Evolutionary conservation across 2,113 vertebrate genomes (phyloP).

Genomic region (Emydocephalus ijimae): DNA sequence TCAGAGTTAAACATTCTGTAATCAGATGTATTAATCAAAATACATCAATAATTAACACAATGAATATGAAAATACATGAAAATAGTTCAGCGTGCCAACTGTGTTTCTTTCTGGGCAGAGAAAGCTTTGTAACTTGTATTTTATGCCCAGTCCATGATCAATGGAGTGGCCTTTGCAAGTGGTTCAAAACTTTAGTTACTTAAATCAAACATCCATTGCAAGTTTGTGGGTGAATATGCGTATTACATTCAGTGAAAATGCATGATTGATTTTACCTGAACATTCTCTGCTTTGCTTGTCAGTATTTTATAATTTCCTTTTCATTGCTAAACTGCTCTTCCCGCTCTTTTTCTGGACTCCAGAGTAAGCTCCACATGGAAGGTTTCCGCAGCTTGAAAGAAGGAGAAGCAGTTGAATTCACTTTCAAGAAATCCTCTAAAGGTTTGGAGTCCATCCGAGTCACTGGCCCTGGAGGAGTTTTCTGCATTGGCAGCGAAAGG

Average conservation of each 20-base stretch:
- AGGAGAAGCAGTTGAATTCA: constrained; percentile 92
- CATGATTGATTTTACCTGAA: not conserved
- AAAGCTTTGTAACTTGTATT: not conserved
- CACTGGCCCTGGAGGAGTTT: constrained; percentile 85
- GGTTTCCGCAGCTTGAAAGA: constrained; percentile 98
- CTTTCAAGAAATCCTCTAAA: constrained; percentile 94
- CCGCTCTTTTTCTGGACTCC: not conserved
- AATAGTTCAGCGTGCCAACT: not conserved
- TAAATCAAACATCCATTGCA: not conserved
- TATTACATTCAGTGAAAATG: not conserved
- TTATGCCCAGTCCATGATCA: not conserved
- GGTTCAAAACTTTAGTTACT: not conserved
- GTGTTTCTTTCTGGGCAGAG: not conserved
- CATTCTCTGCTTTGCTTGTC: not conserved
- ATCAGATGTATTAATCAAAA: not conserved
- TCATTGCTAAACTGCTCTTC: accelerated
- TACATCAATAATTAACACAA: not conserved
- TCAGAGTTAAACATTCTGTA: not conserved
- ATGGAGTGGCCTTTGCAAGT: not conserved
- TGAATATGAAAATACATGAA: not conserved
- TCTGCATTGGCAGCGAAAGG: constrained; percentile 90
- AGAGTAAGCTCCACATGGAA: constrained; percentile 99
- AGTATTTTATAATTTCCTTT: not conserved
- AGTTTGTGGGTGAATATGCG: not conserved
- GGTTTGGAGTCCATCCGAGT: constrained; percentile 91